Evolutionary conservation across 2,888 invertebrate genomes (phyloP).

Genomic region (Ophion costatus): DNA sequence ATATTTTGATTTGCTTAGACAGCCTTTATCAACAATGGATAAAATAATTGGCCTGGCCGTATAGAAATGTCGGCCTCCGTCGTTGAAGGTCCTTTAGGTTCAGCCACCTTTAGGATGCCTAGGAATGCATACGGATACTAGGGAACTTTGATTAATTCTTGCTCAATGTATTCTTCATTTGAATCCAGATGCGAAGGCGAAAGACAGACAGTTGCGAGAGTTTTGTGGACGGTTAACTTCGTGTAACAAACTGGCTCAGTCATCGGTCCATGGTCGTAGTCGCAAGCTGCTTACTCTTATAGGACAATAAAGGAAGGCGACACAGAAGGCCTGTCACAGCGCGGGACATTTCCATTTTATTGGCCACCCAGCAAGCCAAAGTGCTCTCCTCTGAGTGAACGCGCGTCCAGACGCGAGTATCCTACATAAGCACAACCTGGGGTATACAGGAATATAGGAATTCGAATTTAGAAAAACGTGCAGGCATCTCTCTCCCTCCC

Average conservation of each 20-base stretch:
- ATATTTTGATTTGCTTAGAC: no score
- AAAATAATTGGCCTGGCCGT: background rate
- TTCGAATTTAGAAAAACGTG: conserved; percentile 79
- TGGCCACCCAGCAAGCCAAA: conserved; percentile 73
- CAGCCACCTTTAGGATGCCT: background rate
- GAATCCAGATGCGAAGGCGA: background rate
- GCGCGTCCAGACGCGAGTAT: conserved; percentile 61
- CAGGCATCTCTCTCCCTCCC: conserved; percentile 59
- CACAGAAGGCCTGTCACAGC: conserved; percentile 73
- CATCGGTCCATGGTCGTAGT: conserved; percentile 43
- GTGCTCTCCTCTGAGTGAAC: conserved; percentile 30
- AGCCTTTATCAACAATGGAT: no score
- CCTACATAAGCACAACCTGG: conserved; percentile 66
- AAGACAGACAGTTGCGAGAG: conserved; percentile 9
- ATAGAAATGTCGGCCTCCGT: background rate
- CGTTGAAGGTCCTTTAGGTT: background rate
- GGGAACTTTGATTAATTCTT: background rate
- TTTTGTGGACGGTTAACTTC: conserved; percentile 22
- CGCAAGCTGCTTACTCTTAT: conserved; percentile 70
- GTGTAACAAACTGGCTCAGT: conserved; percentile 13
- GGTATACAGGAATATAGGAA: conserved; percentile 75
- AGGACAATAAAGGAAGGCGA: conserved; percentile 72
- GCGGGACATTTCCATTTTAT: conserved; percentile 82
- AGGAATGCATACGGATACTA: background rate
- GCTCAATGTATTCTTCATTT: background rate